Evolutionary conservation across 2,888 invertebrate species (phyloP), one percentile per base, ranked within the genome.

Genomic region (Parapristionchus giblindavisi): DNA sequence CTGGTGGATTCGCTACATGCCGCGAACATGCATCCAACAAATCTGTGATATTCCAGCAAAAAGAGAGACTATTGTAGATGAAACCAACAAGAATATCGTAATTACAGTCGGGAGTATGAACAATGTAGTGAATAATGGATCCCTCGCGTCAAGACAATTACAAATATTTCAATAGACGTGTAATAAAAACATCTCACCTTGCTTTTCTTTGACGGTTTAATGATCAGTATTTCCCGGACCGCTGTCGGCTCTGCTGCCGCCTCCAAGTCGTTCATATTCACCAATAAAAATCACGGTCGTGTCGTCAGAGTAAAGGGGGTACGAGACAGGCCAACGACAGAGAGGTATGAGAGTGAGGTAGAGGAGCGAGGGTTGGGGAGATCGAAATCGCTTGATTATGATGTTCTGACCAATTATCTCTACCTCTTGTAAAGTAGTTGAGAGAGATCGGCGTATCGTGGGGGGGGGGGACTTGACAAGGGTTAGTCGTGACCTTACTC

Each of bases 261-360:
- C 27, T 68, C 68, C 24, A 68, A 24, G 36, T 68, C 68, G 36
- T 68, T 68, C 68, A 68, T 68, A 27, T n/a, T 52, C 24, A 5
- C 27, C 17, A 5, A 14, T 21, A 24, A 27, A 21, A 27, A 8
- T 27, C 8, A 29, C 1, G 29, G 66, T 6, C 11, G 52, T n/a
- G 52, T 34, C 51, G 68, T 21, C 36, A 17, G 68, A 24, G 34
- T 36, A 24, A 34, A 68, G 51, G 52, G 34, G 24, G 68, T 27
- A 52, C 34, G 51, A 52, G 29, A 34, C 14, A 48, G 68, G 21
- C 34, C 24, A 52, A n/a, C 36, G 68, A 32, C 51, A 1, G 65
- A 66, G 21, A 36, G 65, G 36, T 3, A 36, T 21, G 24, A 38
- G 36, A n/a, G 61, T 48, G 61, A 36, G 36, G 52, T 14, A 24